Conservation (phyloP, 2,888 invertebrate species). For the Dorcus parallelipipedus region DNA sequence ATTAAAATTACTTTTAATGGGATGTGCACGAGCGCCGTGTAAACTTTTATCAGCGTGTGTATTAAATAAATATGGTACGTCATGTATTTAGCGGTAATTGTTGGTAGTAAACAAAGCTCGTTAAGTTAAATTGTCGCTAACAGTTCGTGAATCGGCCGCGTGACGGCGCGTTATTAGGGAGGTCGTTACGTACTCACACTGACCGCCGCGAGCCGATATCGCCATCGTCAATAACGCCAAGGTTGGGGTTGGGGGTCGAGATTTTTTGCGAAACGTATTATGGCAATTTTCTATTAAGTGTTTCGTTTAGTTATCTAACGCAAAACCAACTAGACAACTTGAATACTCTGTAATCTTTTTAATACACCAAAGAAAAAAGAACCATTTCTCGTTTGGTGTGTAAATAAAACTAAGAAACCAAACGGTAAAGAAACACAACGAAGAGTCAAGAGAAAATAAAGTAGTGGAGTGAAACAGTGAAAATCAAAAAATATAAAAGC, state of each 20-base stretch:
- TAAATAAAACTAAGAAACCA: too few species aligned
- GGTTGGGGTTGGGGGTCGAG: not conserved
- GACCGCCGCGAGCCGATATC: slow-evolving; percentile 31
- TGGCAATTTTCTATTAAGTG: too few species aligned
- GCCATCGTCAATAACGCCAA: slow-evolving; percentile 17
- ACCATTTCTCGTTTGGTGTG: too few species aligned
- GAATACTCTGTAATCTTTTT: too few species aligned
- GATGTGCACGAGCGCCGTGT: not conserved
- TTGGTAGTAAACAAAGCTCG: slow-evolving; percentile 42
- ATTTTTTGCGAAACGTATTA: not conserved
- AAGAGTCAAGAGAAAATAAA: too few species aligned
- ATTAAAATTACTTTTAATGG: slow-evolving; percentile 1
- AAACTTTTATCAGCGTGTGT: slow-evolving; percentile 5
- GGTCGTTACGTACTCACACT: slow-evolving; percentile 33
- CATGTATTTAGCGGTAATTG: slow-evolving; percentile 40
- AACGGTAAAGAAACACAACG: too few species aligned
- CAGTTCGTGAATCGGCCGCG: slow-evolving; percentile 45
- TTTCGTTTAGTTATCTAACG: too few species aligned
- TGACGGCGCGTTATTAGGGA: slow-evolving; percentile 41
- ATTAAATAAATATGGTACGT: slow-evolving; percentile 13
- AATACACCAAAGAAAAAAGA: too few species aligned
- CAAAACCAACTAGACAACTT: too few species aligned
- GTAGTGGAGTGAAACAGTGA: too few species aligned
- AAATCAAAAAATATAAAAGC: too few species aligned
- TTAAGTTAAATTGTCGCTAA: slow-evolving; percentile 45